A percentile compares a stretch with the other conserved stretches of the same genome.
Evolutionary conservation across 2,888 invertebrate species (phyloP).

Genomic region (Lordiphosa andalusiaca): DNA sequence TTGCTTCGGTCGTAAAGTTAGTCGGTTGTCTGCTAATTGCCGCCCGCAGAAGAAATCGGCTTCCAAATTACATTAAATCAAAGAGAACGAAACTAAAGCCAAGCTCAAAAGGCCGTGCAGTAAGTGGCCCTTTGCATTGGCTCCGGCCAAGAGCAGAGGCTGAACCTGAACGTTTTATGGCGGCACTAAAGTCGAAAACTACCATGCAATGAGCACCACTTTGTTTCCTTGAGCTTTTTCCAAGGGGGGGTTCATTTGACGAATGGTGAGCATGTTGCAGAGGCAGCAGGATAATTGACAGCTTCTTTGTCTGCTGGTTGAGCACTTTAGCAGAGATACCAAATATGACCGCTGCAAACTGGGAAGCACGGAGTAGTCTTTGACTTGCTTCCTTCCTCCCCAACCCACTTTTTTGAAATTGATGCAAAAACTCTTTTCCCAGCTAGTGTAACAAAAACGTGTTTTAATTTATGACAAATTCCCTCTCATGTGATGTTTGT

Average conservation of each 20-base stretch:
- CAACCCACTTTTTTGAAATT: slow-evolving; percentile 19
- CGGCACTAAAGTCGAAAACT: slow-evolving; percentile 1
- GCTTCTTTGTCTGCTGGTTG: slow-evolving; percentile 10
- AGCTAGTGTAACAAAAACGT: slow-evolving; percentile 16
- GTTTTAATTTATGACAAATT: slow-evolving; percentile 5
- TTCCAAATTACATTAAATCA: slow-evolving; percentile 29
- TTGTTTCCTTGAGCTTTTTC: not conserved
- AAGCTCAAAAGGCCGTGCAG: slow-evolving; percentile 30
- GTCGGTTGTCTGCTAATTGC: slow-evolving; percentile 48
- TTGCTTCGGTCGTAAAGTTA: not conserved
- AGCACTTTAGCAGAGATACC: not conserved
- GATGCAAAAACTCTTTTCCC: slow-evolving; percentile 18
- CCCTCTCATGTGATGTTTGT: not conserved
- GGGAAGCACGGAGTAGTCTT: not conserved
- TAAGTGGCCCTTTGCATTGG: slow-evolving; percentile 4
- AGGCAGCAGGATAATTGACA: slow-evolving; percentile 6
- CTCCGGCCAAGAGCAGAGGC: slow-evolving; percentile 8
- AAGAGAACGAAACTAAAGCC: slow-evolving; percentile 33
- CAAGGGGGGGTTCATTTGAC: slow-evolving; percentile 2
- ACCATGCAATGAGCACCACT: not conserved
- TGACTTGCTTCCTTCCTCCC: not conserved
- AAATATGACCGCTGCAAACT: not conserved
- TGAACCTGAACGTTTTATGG: slow-evolving; percentile 5
- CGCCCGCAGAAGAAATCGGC: slow-evolving; percentile 43
- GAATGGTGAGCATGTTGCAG: slow-evolving; percentile 9